Conservation (phyloP, 2,888 invertebrate species). For the Eutolmus rufibarbis region DNA sequence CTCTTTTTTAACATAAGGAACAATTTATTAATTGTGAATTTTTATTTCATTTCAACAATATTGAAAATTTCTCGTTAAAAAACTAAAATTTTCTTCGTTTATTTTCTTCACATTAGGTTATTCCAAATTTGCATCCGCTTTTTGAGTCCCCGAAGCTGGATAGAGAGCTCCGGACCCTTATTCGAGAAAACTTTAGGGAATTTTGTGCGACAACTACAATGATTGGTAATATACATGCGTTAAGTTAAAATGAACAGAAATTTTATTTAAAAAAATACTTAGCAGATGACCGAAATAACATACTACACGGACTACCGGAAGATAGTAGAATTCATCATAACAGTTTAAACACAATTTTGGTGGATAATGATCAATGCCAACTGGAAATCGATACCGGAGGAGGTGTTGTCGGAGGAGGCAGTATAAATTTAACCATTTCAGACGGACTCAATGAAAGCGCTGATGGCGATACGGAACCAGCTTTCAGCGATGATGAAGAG, state of each 20-base stretch:
- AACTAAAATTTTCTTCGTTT: not conserved
- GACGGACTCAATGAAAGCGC: conserved; percentile 53
- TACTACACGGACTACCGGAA: conserved; percentile 25
- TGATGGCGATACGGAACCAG: conserved; percentile 57
- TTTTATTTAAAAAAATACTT: conserved; percentile 4
- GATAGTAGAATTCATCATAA: conserved; percentile 45
- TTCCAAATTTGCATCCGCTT: conserved; percentile 70
- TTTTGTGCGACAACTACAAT: conserved; percentile 64
- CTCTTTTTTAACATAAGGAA: not conserved
- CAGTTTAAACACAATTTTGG: conserved; percentile 31
- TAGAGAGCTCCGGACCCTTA: conserved; percentile 73
- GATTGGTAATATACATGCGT: conserved; percentile 48
- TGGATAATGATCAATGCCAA: conserved; percentile 44
- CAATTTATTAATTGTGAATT: not conserved
- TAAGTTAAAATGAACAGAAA: not conserved
- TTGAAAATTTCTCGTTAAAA: too few relatives aligned
- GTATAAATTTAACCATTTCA: conserved; percentile 46
- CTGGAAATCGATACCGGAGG: conserved; percentile 45
- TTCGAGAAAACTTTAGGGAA: conserved; percentile 90
- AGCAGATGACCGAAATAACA: conserved; percentile 45
- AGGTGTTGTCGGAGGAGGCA: conserved; percentile 34
- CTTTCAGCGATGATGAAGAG: conserved; percentile 65
- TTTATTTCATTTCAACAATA: not conserved
- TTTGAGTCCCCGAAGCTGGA: conserved; percentile 69
- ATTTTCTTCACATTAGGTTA: conserved; percentile 57